Percentiles rank a stretch among this genome's conserved stretches.
These are phyloP conservation scores for Ctenicera cuprea DNA, from an alignment of 2,888 invertebrate genomes.

Conservation along the genomic window DNA sequence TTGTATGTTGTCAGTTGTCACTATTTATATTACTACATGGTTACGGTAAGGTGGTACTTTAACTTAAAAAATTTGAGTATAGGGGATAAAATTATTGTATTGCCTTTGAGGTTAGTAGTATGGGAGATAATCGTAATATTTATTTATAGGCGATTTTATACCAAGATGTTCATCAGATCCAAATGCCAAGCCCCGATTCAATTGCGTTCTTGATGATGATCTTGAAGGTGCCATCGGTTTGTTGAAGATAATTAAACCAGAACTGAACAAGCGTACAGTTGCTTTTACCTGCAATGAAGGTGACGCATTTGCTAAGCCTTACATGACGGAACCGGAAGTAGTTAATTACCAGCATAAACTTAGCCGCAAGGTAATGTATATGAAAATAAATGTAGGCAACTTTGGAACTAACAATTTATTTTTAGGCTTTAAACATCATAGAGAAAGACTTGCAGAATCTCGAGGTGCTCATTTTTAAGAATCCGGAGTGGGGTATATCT, in stretches of 20 bases:
- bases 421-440: background rate
- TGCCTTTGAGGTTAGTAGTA: too few species aligned
- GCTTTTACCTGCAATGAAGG: slow-evolving; percentile 75
- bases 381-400: too few species aligned
- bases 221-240: slow-evolving; percentile 79
- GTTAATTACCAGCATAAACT: slow-evolving; percentile 74
- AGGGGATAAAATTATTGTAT: too few species aligned
- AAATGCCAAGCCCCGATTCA: slow-evolving; percentile 70
- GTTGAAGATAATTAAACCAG: slow-evolving; percentile 79
- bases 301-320: slow-evolving; percentile 73
- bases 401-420: background rate
- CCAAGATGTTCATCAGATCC: slow-evolving; percentile 29
- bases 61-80: too few species aligned
- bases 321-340: slow-evolving; percentile 79
- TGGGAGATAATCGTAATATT: too few species aligned
- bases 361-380: slow-evolving; percentile 64
- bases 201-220: slow-evolving; percentile 80
- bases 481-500: slow-evolving; percentile 84
- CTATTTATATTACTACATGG: too few species aligned
- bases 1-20: too few species aligned
- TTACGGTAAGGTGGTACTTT: too few species aligned
- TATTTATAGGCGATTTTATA: background rate
- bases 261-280: slow-evolving; percentile 77
- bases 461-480: slow-evolving; percentile 81
- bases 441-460: slow-evolving; percentile 78